phyloP scores from a whole-genome alignment of 2,888 invertebrate genomes.

The Stenodera caucasica region DNA sequence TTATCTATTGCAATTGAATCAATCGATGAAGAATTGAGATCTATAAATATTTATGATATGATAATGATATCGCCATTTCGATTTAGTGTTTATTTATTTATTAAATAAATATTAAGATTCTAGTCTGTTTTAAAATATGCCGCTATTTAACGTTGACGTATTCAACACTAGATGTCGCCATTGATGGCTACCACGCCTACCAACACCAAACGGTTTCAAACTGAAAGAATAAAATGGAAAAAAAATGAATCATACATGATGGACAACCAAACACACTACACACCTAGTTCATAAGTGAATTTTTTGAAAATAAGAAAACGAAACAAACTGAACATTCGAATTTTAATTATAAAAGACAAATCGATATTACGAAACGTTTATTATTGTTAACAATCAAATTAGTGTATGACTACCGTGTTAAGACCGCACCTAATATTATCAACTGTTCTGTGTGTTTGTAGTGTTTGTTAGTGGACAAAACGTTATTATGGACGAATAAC shows the following conservation, averaged over 20 bases:
- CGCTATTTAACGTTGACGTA: background rate
- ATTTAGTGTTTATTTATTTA: too few relatives aligned
- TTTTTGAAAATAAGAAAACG: constrained; percentile 4
- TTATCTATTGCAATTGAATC: too few relatives aligned
- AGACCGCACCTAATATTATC: constrained; percentile 48
- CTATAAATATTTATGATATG: too few relatives aligned
- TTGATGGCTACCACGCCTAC: constrained; percentile 17
- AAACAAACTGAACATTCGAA: background rate
- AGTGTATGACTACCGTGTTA: constrained; percentile 36
- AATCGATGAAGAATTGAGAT: too few relatives aligned
- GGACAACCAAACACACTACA: constrained; percentile 20
- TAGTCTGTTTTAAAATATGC: background rate
- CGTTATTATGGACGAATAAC: constrained; percentile 50
- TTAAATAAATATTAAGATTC: too few relatives aligned
- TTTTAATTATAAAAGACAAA: background rate
- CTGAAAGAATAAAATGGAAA: constrained; percentile 32
- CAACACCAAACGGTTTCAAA: constrained; percentile 15
- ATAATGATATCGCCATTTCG: too few relatives aligned
- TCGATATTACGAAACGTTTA: constrained; percentile 1
- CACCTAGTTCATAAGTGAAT: constrained; percentile 16
- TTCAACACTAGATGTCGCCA: background rate
- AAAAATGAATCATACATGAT: constrained; percentile 38
- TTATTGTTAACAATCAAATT: constrained; percentile 16
- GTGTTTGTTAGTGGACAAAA: constrained; percentile 44
- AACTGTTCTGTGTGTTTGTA: constrained; percentile 47